These are phyloP conservation scores for Myopa testacea DNA, from an alignment of 2,888 invertebrate genomes.

Conservation along the genomic window DNA sequence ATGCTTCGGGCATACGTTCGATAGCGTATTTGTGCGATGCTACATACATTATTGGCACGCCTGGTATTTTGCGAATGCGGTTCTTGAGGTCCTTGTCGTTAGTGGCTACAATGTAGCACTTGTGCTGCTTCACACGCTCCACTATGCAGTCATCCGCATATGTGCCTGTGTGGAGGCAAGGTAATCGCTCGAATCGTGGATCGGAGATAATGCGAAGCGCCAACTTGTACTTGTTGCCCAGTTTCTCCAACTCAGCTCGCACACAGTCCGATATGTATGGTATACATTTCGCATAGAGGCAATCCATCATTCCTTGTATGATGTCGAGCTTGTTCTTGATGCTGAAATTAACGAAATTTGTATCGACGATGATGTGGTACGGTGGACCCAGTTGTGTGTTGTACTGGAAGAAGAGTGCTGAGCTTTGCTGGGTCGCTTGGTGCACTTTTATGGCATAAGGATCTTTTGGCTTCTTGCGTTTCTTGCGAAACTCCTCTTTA, in stretches of 20 bases:
- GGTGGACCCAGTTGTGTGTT: constrained; percentile 98
- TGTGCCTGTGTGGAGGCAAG: constrained; percentile 96
- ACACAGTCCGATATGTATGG: constrained; percentile 99
- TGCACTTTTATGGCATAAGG: constrained; percentile 80
- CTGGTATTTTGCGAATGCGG: constrained; percentile 96
- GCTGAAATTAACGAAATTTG: constrained; percentile 98
- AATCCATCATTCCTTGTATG: constrained; percentile 98
- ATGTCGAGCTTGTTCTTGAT: constrained; percentile 98
- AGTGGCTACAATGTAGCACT: constrained; percentile 99
- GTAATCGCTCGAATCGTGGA: constrained; percentile 90
- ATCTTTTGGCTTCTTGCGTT: constrained; percentile 76
- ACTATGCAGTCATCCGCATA: constrained; percentile 99
- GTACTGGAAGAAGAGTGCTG: constrained; percentile 97
- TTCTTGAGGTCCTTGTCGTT: constrained; percentile 97
- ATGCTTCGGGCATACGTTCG: constrained; percentile 99
- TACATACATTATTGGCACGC: constrained; percentile 99
- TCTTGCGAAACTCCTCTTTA: constrained; percentile 77
- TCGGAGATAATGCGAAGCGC: constrained; percentile 96
- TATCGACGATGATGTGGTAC: constrained; percentile 93
- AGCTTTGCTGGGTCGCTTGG: constrained; percentile 87
- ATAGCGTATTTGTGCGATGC: constrained; percentile 93
- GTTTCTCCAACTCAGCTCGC: constrained; percentile 95
- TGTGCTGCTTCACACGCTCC: constrained; percentile 95
- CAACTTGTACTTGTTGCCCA: constrained; percentile 94
- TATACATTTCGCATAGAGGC: constrained; percentile 97